phyloP scores from a whole-genome alignment of 2,113 vertebrate species.

The Pelobates fuscus region DNA sequence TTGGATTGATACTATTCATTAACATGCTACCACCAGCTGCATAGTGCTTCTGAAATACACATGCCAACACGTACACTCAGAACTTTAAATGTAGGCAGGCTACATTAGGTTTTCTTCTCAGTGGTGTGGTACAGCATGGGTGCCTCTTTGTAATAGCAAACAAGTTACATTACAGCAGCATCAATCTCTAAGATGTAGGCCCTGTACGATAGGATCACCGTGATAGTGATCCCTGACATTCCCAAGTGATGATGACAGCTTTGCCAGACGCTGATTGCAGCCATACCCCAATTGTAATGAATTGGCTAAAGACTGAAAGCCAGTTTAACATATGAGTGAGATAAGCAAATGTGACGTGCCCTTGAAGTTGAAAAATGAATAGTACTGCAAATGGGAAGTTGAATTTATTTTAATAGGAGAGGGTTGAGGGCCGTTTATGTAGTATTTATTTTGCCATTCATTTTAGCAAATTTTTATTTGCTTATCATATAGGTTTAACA shows the following conservation, averaged over 20 bases:
- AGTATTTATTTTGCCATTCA: background rate
- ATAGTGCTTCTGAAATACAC: no score
- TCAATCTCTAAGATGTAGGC: constrained; percentile 39
- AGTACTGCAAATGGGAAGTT: constrained; percentile 14
- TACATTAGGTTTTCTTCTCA: background rate
- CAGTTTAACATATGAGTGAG: constrained; percentile 35
- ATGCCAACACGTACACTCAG: no score
- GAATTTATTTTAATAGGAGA: constrained; percentile 24
- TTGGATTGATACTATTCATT: no score
- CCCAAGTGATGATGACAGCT: constrained; percentile 44
- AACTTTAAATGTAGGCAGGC: no score
- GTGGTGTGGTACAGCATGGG: constrained; percentile 7
- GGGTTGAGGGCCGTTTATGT: background rate
- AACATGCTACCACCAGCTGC: no score
- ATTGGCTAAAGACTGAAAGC: constrained; percentile 38
- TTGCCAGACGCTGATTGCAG: constrained; percentile 40
- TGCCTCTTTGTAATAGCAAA: constrained; percentile 5
- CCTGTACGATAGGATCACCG: constrained; percentile 25
- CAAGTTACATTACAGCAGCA: constrained; percentile 31
- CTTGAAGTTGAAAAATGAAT: constrained; percentile 46
- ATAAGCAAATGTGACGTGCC: constrained; percentile 47
- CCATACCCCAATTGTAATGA: constrained; percentile 43
- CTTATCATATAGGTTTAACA: no score
- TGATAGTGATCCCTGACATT: constrained; percentile 46
- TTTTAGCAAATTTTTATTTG: no score